Base-by-base conservation (phyloP, 2,113 vertebrate species). In the Mormoops blainvillei region DNA sequence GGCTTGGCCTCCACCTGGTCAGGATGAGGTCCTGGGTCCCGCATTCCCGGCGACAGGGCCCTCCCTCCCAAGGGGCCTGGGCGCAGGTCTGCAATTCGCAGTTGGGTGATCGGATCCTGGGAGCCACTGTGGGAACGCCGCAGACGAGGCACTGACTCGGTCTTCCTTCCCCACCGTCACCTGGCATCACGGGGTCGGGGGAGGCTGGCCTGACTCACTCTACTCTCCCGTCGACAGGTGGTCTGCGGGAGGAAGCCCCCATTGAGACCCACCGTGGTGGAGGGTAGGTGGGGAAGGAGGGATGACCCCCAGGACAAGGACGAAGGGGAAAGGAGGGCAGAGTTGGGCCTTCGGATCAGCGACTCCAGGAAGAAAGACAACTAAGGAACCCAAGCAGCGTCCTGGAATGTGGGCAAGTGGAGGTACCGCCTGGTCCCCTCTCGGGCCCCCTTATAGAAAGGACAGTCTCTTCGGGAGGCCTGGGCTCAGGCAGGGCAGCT, bases 51-150 rank as follows among this genome's bases (percentile, higher is more conserved):
- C 48, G 24, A 5, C 10, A 15, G 74, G 84, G 31, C 63, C 20
- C 18, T 14, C 33, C 45, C 18, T 80, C 38, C 74, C 0, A 38
- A 38, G 61, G 24, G 13, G 2, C 4, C 2, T 0, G 13, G 74
- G 28, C 4, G 9, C 14, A 3, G 77, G 56, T 8, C 54, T 6
- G 0, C 14, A 11, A 4, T 0, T 7, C 41, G 13, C 31, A 4
- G 38, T 20, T 20, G 48, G 33, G 52, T 0, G 3, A 31, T 2
- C 4, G 1, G 3, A 13, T 20, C 26, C 9, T 5, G 26, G 33
- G 50, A 74, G 58, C 67, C 5, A 1, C 10, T 5, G 10, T 5
- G 0, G 1, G 56, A 9, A 33, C 1, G 22, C 24, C 0, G 0
- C 2, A 2, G 73, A 33, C 0, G 0, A 71, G n/a, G 19, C 4